phyloP scores from a whole-genome alignment of 1,140 invertebrate species.

The Paracyclopina nana region DNA sequence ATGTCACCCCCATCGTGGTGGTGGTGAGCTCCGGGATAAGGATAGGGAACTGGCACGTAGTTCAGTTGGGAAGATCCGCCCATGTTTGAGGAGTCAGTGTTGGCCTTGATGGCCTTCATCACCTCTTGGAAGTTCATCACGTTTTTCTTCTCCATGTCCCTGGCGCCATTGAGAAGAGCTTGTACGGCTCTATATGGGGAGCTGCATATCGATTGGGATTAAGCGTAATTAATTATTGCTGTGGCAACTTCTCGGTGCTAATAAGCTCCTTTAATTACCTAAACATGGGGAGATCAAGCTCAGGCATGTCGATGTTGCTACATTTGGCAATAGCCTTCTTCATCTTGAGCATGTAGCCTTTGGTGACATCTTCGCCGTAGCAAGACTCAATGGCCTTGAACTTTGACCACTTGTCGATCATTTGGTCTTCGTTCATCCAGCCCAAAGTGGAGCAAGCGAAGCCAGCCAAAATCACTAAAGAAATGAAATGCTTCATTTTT shows the following conservation, averaged over 20 bases:
- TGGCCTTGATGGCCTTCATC: neutral
- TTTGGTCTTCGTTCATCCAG: no score
- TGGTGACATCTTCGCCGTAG: neutral
- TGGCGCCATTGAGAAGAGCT: neutral
- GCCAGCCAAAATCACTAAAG: no score
- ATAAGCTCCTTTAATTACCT: no score
- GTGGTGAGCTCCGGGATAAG: no score
- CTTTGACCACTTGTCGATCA: neutral
- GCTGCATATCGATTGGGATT: neutral
- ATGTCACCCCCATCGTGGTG: neutral
- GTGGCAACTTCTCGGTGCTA: no score
- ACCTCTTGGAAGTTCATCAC: neutral
- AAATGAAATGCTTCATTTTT: no score
- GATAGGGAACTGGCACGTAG: no score
- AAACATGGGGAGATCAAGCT: neutral
- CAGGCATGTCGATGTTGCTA: neutral
- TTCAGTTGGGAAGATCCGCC: neutral
- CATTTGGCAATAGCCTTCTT: neutral
- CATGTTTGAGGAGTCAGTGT: neutral
- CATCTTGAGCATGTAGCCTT: neutral
- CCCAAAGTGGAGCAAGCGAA: no score
- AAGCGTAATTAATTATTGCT: neutral
- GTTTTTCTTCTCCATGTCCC: neutral
- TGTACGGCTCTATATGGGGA: neutral
- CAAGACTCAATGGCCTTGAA: neutral